Evolutionary conservation across 1,140 invertebrate species (phyloP), one percentile per base, ranked within the genome.

Genomic region (Drosophila pallidifrons): DNA sequence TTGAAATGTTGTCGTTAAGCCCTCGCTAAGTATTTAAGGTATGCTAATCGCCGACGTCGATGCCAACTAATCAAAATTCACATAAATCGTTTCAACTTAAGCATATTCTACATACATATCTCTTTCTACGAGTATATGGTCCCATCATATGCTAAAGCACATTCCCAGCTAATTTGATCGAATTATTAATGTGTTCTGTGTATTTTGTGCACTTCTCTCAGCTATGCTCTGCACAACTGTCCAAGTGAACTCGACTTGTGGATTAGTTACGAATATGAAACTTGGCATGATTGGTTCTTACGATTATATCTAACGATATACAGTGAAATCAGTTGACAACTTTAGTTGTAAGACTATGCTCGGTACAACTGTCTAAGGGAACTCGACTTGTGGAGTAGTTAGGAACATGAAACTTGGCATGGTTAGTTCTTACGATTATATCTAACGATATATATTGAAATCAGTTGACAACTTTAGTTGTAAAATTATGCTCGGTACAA

Each of bases 11-110:
- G 32, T 61, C 59, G 25, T 49, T 61, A 49, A 61, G 49, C 30
- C 60, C 35, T 25, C 35, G n/a, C 11, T 43, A 43, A 43, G 41
- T 30, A 64, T 51, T 64, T 28, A 64, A 38, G 47, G 30, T 61
- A 61, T 61, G 59, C 59, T 61, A 61, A 61, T 61, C 59, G 58
- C 28, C 30, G 35, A 25, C 20, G 20, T 25, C 35, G 20, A 10
- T n/a, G 32, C 54, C 32, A 64, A 52, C 63, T 55, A 65, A 65
- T 65, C 63, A 65, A 65, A 65, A 65, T 65, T 54, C 63, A 54
- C 63, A 64, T 52, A 64, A 64, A 64, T 64, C 60, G 30, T 52
- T 64, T 41, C 13, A 25, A 25, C 46, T 51, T 28, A 7, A n/a
- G 11, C 30, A 30, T 41, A 57, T 16, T 35, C n/a, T 51, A 61